Evolutionary conservation across 1,140 invertebrate species (phyloP), one percentile per base, ranked within the genome.

Genomic region (Apis laboriosa): DNA sequence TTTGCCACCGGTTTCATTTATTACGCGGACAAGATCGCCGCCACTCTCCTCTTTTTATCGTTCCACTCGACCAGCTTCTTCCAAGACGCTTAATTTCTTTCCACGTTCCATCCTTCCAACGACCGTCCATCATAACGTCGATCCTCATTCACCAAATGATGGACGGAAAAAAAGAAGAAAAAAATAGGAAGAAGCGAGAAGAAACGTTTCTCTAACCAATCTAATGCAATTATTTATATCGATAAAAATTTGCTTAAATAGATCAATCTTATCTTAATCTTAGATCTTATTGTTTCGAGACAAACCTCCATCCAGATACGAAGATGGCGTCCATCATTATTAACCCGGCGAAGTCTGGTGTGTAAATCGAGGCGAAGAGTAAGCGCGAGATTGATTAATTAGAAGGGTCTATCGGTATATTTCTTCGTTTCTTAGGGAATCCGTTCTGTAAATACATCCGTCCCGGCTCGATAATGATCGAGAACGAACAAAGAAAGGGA

Each of bases 51-150:
- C 82, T 86, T 86, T 86, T 86, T 79, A 75, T 66, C 56, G 24
- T 34, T 61, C 60, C 80, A 75, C 80, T 61, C 64, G 70, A 15
- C 60, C 72, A 19, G 61, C 61, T 64, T 28, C 61, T 64, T 28
- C 24, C 60, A 58, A 82, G 80, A 61, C 61, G 79, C 76, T 83
- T 86, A 86, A 83, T 86, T 86, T 86, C 81, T 83, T 77, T 86
- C 83, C 77, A 51, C 73, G 55, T 56, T n/a, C 68, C 61, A 63
- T 72, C 51, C 60, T 24, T 61, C n/a, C 7, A 49, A 24, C 53
- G 56, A 60, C 13, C 28, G 53, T 68, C 13, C 21, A 56, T 17
- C 9, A 28, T 4, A 81, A 43, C 34, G 64, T 55, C 66, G 34
- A 13, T 81, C 73, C 11, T 61, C 21, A 8, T 64, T 75, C 43